A percentile compares a stretch with the other conserved stretches of the same genome.
Conservation (phyloP, 2,797 vertebrate genomes). For the Poecilia gillii region DNA sequence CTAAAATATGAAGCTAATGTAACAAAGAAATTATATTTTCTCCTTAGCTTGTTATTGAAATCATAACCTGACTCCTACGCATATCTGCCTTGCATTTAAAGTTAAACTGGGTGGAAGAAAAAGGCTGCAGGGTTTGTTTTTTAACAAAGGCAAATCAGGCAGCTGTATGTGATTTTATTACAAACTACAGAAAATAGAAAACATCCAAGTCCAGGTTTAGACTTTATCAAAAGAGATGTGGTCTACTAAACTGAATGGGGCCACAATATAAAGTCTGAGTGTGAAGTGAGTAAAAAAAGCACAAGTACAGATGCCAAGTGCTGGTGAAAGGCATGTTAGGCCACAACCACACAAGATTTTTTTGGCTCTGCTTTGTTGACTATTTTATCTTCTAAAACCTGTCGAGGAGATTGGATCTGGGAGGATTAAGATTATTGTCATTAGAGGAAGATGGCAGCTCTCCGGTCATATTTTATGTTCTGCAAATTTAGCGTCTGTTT, state of each 20-base stretch:
- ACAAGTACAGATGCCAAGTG: constrained; percentile 26
- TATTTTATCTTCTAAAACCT: constrained; percentile 18
- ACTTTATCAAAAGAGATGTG: constrained; percentile 17
- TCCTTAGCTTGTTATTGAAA: constrained; percentile 4
- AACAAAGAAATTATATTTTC: constrained; percentile 11
- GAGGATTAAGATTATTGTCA: not conserved
- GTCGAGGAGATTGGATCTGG: constrained; percentile 5
- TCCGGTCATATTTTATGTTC: constrained; percentile 1
- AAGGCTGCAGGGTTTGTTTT: constrained; percentile 4
- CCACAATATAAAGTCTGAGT: constrained; percentile 23
- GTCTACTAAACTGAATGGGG: constrained; percentile 28
- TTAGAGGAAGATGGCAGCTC: not conserved
- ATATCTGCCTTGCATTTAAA: constrained; percentile 16
- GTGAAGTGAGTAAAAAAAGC: constrained; percentile 40
- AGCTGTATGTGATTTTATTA: constrained; percentile 42
- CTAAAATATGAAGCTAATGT: not conserved
- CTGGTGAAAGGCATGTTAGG: constrained; percentile 31
- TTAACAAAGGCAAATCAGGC: constrained; percentile 12
- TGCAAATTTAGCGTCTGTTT: not conserved
- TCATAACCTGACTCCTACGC: not conserved
- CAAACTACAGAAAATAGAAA: constrained; percentile 52
- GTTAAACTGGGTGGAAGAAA: not conserved
- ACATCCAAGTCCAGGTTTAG: constrained; percentile 35
- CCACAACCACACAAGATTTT: constrained; percentile 40
- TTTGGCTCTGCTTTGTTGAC: constrained; percentile 11